A percentile compares a stretch with the other conserved stretches of the same genome.
Evolutionary conservation across 2,113 vertebrate genomes (phyloP).

Genomic region (Pterocles orientalis): DNA sequence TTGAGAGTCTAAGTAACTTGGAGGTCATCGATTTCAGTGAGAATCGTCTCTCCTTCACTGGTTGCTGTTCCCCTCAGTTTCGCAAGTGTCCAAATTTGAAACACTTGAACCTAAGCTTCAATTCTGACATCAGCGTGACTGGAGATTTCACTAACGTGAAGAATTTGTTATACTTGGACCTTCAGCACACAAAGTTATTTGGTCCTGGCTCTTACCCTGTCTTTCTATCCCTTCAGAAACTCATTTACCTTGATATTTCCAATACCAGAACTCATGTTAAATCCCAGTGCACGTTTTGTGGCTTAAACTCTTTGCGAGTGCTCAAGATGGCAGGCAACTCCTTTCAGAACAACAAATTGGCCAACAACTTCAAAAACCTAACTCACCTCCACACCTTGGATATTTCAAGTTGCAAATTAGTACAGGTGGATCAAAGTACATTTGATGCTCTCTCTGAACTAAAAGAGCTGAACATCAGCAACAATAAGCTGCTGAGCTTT

Average conservation of each 20-base stretch:
- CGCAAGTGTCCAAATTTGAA: conserved; percentile 32
- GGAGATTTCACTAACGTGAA: conserved; percentile 57
- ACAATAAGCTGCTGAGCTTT: conserved; percentile 74
- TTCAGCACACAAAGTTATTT: conserved; percentile 67
- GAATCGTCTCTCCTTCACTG: conserved; percentile 43
- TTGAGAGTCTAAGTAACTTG: conserved; percentile 32
- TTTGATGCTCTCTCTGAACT: conserved; percentile 70
- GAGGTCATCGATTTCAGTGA: conserved; percentile 75
- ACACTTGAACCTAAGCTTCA: conserved; percentile 79
- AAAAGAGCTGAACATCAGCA: conserved; percentile 72
- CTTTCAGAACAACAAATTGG: conserved; percentile 65
- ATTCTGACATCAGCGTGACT: conserved; percentile 41
- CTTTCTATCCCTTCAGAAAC: conserved; percentile 69
- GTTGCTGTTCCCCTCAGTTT: conserved; percentile 37
- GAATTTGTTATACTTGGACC: conserved; percentile 70
- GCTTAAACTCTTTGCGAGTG: conserved; percentile 66
- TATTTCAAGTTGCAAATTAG: conserved; percentile 76
- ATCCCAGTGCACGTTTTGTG: conserved; percentile 64
- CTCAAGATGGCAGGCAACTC: conserved; percentile 79
- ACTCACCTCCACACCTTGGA: conserved; percentile 73
- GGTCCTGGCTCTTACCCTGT: conserved; percentile 38
- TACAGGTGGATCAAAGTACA: conserved; percentile 33
- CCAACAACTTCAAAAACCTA: conserved; percentile 66
- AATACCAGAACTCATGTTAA: conserved; percentile 59
- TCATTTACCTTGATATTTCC: conserved; percentile 81